phyloP scores from a whole-genome alignment of 53 echinoderm and acorn worm species.

The Hippasteria phrygiana region DNA sequence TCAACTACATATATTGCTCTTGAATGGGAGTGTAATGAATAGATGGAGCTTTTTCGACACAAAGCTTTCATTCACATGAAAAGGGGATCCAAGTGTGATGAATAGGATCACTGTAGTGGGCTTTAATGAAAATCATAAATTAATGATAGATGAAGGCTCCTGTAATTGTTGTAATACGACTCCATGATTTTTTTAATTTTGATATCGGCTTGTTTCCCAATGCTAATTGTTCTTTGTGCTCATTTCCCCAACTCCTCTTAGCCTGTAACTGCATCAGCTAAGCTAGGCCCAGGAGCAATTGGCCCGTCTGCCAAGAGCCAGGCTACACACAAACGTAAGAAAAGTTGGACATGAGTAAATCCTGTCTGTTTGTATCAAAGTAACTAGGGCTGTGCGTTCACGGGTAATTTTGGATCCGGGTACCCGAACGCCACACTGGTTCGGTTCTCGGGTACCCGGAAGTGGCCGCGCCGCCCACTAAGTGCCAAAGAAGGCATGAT shows the following conservation, averaged over 20 bases:
- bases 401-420: not conserved
- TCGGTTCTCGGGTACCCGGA: too few relatives aligned
- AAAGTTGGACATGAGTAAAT: not conserved
- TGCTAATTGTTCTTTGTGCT: not conserved
- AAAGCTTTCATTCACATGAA: too few relatives aligned
- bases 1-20: too few relatives aligned
- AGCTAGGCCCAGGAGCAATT: slow-evolving; percentile 91
- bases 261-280: slow-evolving; percentile 75
- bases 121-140: too few relatives aligned
- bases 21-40: too few relatives aligned
- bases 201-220: not conserved
- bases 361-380: not conserved
- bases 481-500: too few relatives aligned
- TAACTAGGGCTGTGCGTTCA: not conserved
- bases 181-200: not conserved
- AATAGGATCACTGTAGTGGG: too few relatives aligned
- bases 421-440: too few relatives aligned
- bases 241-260: slow-evolving; percentile 3
- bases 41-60: too few relatives aligned
- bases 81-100: too few relatives aligned
- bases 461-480: too few relatives aligned
- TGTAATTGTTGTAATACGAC: not conserved
- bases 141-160: too few relatives aligned
- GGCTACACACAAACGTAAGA: slow-evolving; percentile 57
- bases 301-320: slow-evolving; percentile 73